Conservation (phyloP, 2,113 vertebrate species). For the Australoheros scitulus region DNA sequence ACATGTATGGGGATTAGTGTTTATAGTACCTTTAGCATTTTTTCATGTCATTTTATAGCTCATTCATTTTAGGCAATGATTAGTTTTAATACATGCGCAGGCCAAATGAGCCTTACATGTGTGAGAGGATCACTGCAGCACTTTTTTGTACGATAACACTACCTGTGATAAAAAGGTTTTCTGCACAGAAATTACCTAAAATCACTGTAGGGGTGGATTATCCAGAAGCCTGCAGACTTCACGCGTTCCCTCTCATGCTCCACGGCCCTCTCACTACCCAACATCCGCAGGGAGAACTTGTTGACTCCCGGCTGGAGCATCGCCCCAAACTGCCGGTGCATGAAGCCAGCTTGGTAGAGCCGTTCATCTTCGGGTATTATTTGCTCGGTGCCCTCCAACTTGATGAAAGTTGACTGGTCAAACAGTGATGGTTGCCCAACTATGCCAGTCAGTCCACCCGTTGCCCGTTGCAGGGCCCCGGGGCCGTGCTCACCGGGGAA, state of each 20-base stretch:
- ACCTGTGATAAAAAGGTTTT: constrained; percentile 8
- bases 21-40: not conserved
- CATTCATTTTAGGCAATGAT: not conserved
- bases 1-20: not conserved
- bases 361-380: constrained; percentile 89
- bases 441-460: constrained; percentile 62
- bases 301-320: constrained; percentile 99
- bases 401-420: constrained; percentile 85
- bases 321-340: constrained; percentile 96
- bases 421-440: constrained; percentile 68
- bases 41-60: not conserved
- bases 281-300: constrained; percentile 99
- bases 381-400: constrained; percentile 90
- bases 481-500: constrained; percentile 82
- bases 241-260: constrained; percentile 96
- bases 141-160: not conserved
- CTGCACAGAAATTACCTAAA: constrained; percentile 88
- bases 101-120: not conserved
- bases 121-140: constrained; percentile 34
- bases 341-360: constrained; percentile 91
- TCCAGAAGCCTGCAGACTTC: constrained; percentile 98
- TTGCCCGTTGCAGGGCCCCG: constrained; percentile 75
- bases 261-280: constrained; percentile 98
- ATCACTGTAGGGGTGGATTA: constrained; percentile 99
- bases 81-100: constrained; percentile 5